Conservation (phyloP, 1,140 invertebrate species). For the Drosophila nigrodunni region DNA sequence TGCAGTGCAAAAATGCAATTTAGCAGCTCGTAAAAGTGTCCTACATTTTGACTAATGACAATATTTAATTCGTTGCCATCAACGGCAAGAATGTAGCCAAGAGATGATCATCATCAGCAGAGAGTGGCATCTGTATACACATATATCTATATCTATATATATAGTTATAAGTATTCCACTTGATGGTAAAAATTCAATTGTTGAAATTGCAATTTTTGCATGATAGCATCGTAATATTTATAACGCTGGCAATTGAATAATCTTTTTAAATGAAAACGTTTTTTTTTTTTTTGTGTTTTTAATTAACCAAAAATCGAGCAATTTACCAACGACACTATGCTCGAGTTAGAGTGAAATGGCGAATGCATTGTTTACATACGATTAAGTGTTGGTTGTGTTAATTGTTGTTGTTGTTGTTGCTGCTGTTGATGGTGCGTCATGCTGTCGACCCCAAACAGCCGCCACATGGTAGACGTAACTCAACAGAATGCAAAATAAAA, state of each 20-base stretch:
- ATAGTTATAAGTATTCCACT: no score
- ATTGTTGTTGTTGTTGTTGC: conserved; percentile 13
- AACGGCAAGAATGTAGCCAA: conserved; percentile 2
- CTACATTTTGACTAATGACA: conserved; percentile 4
- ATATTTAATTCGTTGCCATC: conserved; percentile 1
- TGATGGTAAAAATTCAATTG: conserved; percentile 21
- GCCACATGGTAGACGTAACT: conserved; percentile 33
- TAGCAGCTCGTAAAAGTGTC: conserved; percentile 5
- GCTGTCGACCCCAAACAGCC: conserved; percentile 37
- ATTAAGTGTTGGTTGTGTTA: conserved; percentile 22
- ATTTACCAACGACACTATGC: conserved; percentile 23
- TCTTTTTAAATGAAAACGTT: conserved; percentile 31
- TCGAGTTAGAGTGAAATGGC: conserved; percentile 30
- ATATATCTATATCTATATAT: no score
- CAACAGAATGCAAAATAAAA: conserved; percentile 19
- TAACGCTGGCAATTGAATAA: conserved; percentile 69
- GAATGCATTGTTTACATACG: conserved; percentile 61
- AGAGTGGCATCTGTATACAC: not conserved
- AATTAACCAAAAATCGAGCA: conserved; percentile 66
- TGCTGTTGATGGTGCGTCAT: conserved; percentile 34
- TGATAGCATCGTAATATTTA: conserved; percentile 75
- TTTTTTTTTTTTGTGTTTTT: conserved; percentile 40
- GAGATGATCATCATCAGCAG: not conserved
- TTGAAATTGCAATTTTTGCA: conserved; percentile 38
- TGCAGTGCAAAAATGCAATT: not conserved